Percentiles rank a stretch among this genome's conserved stretches.
These are phyloP conservation scores for Thamnophis elegans DNA, from an alignment of 2,797 vertebrate species.

Conservation along the genomic window DNA sequence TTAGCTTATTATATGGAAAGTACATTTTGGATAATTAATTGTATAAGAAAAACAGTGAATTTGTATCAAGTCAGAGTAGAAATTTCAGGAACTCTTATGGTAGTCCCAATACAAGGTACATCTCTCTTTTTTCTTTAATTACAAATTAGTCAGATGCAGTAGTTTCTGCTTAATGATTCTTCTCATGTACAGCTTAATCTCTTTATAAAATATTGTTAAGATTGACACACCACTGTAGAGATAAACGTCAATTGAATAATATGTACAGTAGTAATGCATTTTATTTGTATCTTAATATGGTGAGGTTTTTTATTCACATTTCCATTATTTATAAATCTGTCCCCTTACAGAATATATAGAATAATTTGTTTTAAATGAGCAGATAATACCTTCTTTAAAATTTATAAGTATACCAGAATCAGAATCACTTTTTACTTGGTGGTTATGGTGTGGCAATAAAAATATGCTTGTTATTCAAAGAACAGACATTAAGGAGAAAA, in stretches of 20 bases:
- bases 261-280: conserved; percentile 75
- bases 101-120: conserved; percentile 69
- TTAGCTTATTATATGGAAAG: conserved; percentile 66
- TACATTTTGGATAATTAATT: conserved; percentile 69
- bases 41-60: conserved; percentile 76
- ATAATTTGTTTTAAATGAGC: conserved; percentile 76
- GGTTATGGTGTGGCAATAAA: conserved; percentile 51
- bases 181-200: conserved; percentile 75
- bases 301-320: conserved; percentile 63
- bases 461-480: conserved; percentile 56
- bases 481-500: conserved; percentile 53
- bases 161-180: conserved; percentile 73
- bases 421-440: conserved; percentile 39
- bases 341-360: conserved; percentile 73
- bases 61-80: conserved; percentile 72
- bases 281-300: conserved; percentile 77
- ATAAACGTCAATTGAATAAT: conserved; percentile 79
- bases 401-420: conserved; percentile 70
- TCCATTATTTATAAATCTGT: conserved; percentile 78
- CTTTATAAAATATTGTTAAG: conserved; percentile 74
- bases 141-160: conserved; percentile 77
- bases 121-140: conserved; percentile 67
- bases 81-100: conserved; percentile 72
- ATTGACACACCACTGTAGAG: conserved; percentile 74
- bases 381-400: conserved; percentile 78